Evolutionary conservation across 2,113 vertebrate genomes (phyloP).

Genomic region (Nipponia nippon): DNA sequence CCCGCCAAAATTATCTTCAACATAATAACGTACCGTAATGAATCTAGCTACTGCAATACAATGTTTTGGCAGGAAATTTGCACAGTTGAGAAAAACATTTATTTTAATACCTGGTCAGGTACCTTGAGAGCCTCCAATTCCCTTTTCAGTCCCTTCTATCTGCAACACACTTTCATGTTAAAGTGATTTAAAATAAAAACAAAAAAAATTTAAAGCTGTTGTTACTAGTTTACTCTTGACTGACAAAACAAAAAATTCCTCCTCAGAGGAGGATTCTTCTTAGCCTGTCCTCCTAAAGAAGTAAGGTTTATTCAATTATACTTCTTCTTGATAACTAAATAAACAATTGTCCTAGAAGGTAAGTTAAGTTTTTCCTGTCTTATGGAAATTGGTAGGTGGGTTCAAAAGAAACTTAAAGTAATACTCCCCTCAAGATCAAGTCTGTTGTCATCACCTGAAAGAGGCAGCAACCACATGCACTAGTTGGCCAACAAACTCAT

Average conservation of each 20-base stretch:
- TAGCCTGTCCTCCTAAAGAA: neutral
- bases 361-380: neutral
- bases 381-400: neutral
- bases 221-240: neutral
- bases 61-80: neutral
- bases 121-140: neutral
- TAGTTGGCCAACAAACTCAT: neutral
- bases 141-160: neutral
- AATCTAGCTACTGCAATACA: neutral
- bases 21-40: neutral
- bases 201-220: fast-evolving
- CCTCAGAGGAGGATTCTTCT: neutral
- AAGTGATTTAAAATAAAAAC: neutral
- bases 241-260: neutral
- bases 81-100: neutral
- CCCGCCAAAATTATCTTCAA: neutral
- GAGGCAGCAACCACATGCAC: neutral
- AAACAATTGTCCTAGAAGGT: neutral
- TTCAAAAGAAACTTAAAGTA: neutral
- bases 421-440: neutral
- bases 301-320: neutral
- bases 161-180: neutral
- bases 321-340: neutral
- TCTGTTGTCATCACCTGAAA: neutral
- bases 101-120: neutral